Evolutionary conservation across 1,140 invertebrate genomes (phyloP).

Genomic region (Nymphalis io): DNA sequence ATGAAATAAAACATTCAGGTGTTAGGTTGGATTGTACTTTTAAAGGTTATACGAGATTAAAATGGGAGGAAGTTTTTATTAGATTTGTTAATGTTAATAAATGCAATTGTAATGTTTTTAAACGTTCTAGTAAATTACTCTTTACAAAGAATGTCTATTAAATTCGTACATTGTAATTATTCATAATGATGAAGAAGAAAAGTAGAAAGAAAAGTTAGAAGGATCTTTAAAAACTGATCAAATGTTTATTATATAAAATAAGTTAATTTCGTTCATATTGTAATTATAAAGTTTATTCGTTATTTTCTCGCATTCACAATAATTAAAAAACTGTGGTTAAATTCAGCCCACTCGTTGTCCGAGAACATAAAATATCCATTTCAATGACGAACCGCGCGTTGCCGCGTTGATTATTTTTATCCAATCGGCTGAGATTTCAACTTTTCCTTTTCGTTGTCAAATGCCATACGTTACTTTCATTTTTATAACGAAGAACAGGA

Average conservation of each 20-base stretch:
- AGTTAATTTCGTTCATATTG: background rate
- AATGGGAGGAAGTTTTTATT: background rate
- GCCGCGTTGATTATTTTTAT: slow-evolving; percentile 72
- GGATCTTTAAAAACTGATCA: no score
- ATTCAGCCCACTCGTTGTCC: slow-evolving; percentile 64
- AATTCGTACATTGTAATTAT: no score
- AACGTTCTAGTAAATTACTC: background rate
- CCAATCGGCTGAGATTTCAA: slow-evolving; percentile 65
- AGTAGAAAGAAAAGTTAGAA: no score
- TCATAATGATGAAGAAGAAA: no score
- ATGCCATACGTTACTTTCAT: slow-evolving; percentile 19
- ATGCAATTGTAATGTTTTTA: background rate
- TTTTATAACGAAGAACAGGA: slow-evolving; percentile 20
- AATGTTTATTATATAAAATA: background rate
- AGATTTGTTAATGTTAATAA: background rate
- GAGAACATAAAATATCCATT: slow-evolving; percentile 75
- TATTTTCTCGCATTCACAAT: slow-evolving; percentile 67
- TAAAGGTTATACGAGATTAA: slow-evolving; percentile 1
- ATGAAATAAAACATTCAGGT: slow-evolving; percentile 23
- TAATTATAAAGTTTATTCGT: slow-evolving; percentile 1
- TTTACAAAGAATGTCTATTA: no score
- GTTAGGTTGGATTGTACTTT: slow-evolving; percentile 7
- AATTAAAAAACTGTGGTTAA: slow-evolving; percentile 77
- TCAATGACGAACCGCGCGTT: slow-evolving; percentile 48
- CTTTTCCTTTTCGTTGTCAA: slow-evolving; percentile 49